Base-by-base conservation (phyloP, 2,888 invertebrate species). In the Pseudanteris insignis region DNA sequence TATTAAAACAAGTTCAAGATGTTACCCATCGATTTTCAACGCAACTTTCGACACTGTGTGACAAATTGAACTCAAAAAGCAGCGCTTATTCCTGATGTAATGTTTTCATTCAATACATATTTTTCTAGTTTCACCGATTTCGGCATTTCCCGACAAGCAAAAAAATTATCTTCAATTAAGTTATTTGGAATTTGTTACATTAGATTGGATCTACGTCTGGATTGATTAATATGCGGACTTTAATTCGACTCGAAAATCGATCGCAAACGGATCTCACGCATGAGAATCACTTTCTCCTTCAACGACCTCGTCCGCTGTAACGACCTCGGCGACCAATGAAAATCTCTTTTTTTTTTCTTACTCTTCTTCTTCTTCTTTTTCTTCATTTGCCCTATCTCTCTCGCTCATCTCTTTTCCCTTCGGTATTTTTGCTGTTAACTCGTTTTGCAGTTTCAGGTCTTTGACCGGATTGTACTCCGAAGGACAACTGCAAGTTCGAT, bases 231-330 rank as follows among this genome's bases (percentile, higher is more conserved):
- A 24, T 10, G 12, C 13, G 37, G 8, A 33, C 25, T 21, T 18
- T 15, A 11, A 8, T 25, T 37, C 11, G 24, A 8, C 18, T 32
- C n/a, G 7, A 57, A 53, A 59, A 53, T 37, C 15, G 48, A 48
- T 48, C 54, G 25, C 30, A 40, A 41, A 24, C 37, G 53, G 37
- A 21, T 46, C 9, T 2, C 4, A 11, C 30, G 10, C 47, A 47
- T 38, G 43, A 54, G 60, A 53, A 43, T 32, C 28, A 60, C 60
- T 60, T 60, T 60, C 61, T 61, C 61, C 54, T 54, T 61, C 54
- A 30, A 26, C 48, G 61, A 62, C 55, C 61, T 57, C 61, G 61
- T 55, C 41, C 59, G 46, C 51, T 47, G 59, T 36, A 25, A 41
- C 59, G 46, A 59, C 46, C 46, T 59, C 59, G 59, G 30, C 55